Evolutionary conservation across 2,797 vertebrate species (phyloP).

Genomic region (Lates japonicus): DNA sequence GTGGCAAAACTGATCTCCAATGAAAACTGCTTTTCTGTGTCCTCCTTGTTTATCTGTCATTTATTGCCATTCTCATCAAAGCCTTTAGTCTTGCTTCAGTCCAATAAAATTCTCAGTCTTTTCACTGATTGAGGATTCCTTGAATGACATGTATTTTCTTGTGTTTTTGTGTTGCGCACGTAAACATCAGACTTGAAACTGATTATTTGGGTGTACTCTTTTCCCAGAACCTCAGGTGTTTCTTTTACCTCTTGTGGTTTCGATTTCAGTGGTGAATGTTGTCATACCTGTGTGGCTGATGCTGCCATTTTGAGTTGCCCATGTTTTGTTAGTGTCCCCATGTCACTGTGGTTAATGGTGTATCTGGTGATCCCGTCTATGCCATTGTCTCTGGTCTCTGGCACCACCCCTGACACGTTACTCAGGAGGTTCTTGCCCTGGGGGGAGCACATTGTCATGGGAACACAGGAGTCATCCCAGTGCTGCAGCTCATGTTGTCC

Average conservation of each 20-base stretch:
- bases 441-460: conserved; percentile 88
- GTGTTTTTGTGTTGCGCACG: conserved; percentile 79
- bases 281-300: conserved; percentile 87
- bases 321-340: conserved; percentile 85
- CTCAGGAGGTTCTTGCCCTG: conserved; percentile 82
- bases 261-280: conserved; percentile 71
- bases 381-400: conserved; percentile 85
- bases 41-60: conserved; percentile 65
- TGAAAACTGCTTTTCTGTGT: conserved; percentile 50
- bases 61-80: conserved; percentile 91
- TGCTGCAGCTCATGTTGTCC: conserved; percentile 96
- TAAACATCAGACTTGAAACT: conserved; percentile 90
- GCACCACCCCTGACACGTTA: conserved; percentile 78
- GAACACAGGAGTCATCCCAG: conserved; percentile 92
- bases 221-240: conserved; percentile 39
- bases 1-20: conserved; percentile 64
- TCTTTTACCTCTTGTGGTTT: conserved; percentile 62
- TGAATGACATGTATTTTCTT: conserved; percentile 56
- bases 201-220: conserved; percentile 63
- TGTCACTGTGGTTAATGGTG: conserved; percentile 87
- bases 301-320: conserved; percentile 86
- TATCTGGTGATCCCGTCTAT: conserved; percentile 84
- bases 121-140: conserved; percentile 58
- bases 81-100: conserved; percentile 60
- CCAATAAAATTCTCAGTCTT: conserved; percentile 45